Conservation (phyloP, 2,888 invertebrate genomes). For the Shargacucullia verbasci region DNA sequence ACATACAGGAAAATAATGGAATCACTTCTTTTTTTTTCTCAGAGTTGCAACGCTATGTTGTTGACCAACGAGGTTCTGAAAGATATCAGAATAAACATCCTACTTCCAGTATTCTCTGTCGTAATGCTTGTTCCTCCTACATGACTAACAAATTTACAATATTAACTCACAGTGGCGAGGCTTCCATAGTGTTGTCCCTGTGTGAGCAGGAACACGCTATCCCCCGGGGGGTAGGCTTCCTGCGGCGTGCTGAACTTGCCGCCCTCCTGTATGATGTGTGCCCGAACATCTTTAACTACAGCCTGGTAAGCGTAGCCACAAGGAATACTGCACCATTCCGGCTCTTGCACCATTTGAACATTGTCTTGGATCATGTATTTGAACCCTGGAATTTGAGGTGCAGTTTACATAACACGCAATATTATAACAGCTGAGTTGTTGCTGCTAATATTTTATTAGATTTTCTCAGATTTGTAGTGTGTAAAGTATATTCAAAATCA, state of each 20-base stretch:
- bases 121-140: too few species aligned
- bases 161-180: slow-evolving; percentile 91
- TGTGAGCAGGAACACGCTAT: slow-evolving; percentile 92
- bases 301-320: slow-evolving; percentile 92
- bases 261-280: slow-evolving; percentile 61
- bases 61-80: too few species aligned
- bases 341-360: slow-evolving; percentile 90
- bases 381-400: slow-evolving; percentile 67
- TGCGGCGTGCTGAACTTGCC: slow-evolving; percentile 69
- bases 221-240: slow-evolving; percentile 91
- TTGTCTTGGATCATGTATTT: slow-evolving; percentile 88
- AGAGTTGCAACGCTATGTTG: too few species aligned
- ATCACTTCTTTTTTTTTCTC: too few species aligned
- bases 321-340: slow-evolving; percentile 91
- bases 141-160: background rate
- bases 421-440: too few species aligned
- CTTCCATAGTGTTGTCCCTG: slow-evolving; percentile 94
- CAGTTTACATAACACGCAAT: background rate
- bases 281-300: slow-evolving; percentile 75
- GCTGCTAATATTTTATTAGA: too few species aligned
- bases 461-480: too few species aligned
- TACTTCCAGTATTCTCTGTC: too few species aligned
- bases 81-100: too few species aligned
- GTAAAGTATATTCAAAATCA: too few species aligned
- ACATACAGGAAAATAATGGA: slow-evolving; percentile 8